Evolutionary conservation across 2,113 vertebrate genomes (phyloP), one percentile per base, ranked within the genome.

Genomic region (Dipodomys stephensi): DNA sequence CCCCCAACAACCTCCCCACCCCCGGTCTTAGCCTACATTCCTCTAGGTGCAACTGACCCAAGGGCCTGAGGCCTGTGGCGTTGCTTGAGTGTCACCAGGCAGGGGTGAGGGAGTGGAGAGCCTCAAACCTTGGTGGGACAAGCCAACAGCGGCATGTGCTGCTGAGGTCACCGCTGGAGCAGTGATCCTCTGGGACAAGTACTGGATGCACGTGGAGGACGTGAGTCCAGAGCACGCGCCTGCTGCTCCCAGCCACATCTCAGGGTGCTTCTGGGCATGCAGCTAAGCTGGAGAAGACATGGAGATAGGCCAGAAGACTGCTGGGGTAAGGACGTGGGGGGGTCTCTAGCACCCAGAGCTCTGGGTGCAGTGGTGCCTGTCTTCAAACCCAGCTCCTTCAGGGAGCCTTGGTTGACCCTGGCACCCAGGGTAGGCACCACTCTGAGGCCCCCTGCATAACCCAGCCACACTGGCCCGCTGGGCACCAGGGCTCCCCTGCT

Each of bases 321-420:
- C 69, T 0, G 0, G 19, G 7, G 1, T 6, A 0, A 16, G 12
- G 65, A n/a, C 9, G 23, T 4, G 4, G 69, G 12, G 53, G 53
- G 53, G 49, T 60, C 60, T 32, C 62, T 30, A 25, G 30, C 2
- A 0, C 27, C 28, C 57, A 78, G 49, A 46, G 25, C 35, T 62
- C 64, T 0, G 0, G 91, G 46, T 20, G 23, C 74, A 71, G 1
- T 9, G 1, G 18, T 25, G 1, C 39, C 7, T 19, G 13, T 57
- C 13, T 77, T 46, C 7, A 8, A 82, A 30, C 44, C 20, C 72
- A 3, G 2, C 4, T 90, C n/a, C n/a, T 73, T 16, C 46, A 25
- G 60, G 30, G 69, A 86, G 57, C 10, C 72, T 57, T 18, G 53
- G 80, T 64, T 69, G 35, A 64, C 9, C 71, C 57, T 39, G n/a